phyloP scores from a whole-genome alignment of 2,113 vertebrate species.

The Gavialis gangeticus region DNA sequence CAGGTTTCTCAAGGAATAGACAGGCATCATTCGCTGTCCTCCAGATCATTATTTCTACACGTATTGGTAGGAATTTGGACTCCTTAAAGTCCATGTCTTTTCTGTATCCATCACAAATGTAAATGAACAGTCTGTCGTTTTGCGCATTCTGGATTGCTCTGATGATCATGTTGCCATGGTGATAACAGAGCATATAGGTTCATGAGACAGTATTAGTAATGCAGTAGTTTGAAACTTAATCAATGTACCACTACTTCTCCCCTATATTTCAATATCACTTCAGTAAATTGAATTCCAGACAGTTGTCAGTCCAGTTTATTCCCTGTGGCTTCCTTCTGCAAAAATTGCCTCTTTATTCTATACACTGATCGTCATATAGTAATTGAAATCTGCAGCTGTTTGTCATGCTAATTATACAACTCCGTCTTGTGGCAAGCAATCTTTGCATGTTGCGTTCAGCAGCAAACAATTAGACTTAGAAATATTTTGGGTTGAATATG shows the following conservation, averaged over 20 bases:
- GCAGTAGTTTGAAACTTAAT: constrained; percentile 79
- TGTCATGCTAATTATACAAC: constrained; percentile 69
- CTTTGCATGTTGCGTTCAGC: constrained; percentile 42
- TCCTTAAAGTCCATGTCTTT: constrained; percentile 62
- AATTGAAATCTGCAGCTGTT: constrained; percentile 77
- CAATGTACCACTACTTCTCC: constrained; percentile 66
- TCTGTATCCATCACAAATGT: constrained; percentile 68
- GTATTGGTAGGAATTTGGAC: not conserved
- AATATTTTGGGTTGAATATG: constrained; percentile 45
- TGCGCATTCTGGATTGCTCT: constrained; percentile 58
- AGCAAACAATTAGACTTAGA: constrained; percentile 61
- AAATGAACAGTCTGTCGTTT: constrained; percentile 70
- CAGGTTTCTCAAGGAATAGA: not conserved
- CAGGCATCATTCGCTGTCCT: not conserved
- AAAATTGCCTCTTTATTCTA: constrained; percentile 77
- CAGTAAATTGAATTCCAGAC: constrained; percentile 81
- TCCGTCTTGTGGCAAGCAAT: constrained; percentile 55
- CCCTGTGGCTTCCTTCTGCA: constrained; percentile 71
- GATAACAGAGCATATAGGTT: constrained; percentile 71
- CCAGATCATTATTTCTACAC: not conserved
- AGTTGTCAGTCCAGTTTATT: constrained; percentile 79
- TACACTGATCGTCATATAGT: constrained; percentile 67
- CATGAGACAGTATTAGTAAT: constrained; percentile 75
- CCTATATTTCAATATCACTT: constrained; percentile 79
- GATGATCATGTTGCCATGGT: constrained; percentile 80